A percentile compares a stretch with the other conserved stretches of the same genome.
Conservation (phyloP, 2,888 invertebrate genomes). For the Gonocerus acuteangulatus region DNA sequence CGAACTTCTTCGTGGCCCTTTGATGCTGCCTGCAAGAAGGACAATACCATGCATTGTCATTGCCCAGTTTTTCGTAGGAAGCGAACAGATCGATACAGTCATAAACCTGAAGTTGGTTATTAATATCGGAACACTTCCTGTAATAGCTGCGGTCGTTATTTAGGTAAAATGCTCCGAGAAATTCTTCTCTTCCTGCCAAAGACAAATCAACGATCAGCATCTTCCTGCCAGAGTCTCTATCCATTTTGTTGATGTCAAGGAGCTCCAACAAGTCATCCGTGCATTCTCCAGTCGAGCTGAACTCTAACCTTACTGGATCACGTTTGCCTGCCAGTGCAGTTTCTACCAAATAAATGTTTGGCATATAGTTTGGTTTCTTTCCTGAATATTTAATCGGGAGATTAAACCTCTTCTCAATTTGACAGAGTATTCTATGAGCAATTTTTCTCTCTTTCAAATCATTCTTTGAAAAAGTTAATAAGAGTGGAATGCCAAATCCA, state of each 20-base stretch:
- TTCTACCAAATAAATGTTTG: neutral
- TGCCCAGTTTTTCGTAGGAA: constrained; percentile 49
- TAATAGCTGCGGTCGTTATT: too few relatives aligned
- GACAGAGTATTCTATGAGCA: neutral
- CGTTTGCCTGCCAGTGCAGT: neutral
- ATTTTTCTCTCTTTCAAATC: neutral
- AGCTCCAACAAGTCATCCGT: neutral
- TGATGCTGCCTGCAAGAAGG: constrained; percentile 51
- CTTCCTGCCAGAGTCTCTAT: neutral
- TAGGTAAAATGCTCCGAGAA: neutral
- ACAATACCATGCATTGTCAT: constrained; percentile 49
- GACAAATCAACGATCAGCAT: constrained; percentile 5
- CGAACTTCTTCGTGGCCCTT: constrained; percentile 54
- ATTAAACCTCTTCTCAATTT: neutral
- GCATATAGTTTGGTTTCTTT: neutral
- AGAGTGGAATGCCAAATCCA: constrained; percentile 33
- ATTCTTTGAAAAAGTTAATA: constrained; percentile 26
- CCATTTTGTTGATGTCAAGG: neutral
- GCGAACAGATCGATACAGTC: constrained; percentile 53
- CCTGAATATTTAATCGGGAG: constrained; percentile 21
- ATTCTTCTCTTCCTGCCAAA: neutral
- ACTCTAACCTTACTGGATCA: neutral
- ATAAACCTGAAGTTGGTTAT: constrained; percentile 43
- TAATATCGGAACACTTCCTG: neutral
- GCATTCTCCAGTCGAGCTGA: neutral